Percentiles rank a stretch among this genome's conserved stretches.
Conservation (phyloP, 2,797 vertebrate species). For the Mormyrops boulengeri region DNA sequence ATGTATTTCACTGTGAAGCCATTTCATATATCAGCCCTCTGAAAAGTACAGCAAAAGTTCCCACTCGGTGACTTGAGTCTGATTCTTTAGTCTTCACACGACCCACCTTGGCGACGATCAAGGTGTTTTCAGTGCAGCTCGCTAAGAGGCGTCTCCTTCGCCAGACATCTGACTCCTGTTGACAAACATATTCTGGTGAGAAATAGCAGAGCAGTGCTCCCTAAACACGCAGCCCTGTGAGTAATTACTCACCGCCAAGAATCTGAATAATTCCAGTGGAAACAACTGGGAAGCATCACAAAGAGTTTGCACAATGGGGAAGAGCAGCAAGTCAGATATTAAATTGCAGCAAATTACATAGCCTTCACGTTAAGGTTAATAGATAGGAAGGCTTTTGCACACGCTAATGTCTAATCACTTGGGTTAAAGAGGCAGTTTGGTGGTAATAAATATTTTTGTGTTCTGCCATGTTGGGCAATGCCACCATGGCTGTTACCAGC, state of each 20-base stretch:
- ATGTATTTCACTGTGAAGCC: neutral
- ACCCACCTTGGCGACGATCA: neutral
- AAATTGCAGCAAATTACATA: slow-evolving; percentile 15
- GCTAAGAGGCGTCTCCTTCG: neutral
- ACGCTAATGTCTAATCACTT: neutral
- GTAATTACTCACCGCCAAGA: slow-evolving; percentile 3
- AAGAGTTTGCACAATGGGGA: neutral
- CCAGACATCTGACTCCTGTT: neutral
- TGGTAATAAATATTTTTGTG: slow-evolving; percentile 23
- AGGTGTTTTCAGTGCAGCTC: neutral
- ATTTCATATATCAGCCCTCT: neutral
- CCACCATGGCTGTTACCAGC: neutral
- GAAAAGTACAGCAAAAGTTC: neutral
- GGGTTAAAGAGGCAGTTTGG: slow-evolving; percentile 8
- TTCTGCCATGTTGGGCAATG: slow-evolving; percentile 4
- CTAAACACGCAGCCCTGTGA: neutral
- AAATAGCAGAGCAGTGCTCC: neutral
- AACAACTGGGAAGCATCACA: slow-evolving; percentile 5
- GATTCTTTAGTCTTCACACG: neutral
- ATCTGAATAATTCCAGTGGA: neutral
- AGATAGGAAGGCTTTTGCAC: neutral
- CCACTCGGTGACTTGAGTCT: neutral
- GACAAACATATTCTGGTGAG: neutral
- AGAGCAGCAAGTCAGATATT: slow-evolving; percentile 14
- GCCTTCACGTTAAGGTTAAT: slow-evolving; percentile 16